Evolutionary conservation across 2,797 vertebrate genomes (phyloP).

Genomic region (Eremophila alpestris): DNA sequence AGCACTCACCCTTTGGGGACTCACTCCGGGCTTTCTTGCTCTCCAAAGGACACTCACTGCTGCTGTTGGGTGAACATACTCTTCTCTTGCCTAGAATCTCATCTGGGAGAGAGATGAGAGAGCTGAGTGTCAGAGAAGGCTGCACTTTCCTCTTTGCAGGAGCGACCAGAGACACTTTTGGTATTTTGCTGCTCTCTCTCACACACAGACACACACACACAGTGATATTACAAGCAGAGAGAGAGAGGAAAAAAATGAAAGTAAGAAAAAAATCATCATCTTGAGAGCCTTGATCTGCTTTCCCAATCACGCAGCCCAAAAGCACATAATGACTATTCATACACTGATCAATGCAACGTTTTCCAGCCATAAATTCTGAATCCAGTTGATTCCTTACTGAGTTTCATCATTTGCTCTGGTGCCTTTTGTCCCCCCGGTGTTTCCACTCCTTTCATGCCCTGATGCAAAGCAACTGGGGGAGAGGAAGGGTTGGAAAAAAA

Average conservation of each 20-base stretch:
- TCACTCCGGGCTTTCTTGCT: slow-evolving; percentile 94
- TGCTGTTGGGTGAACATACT: slow-evolving; percentile 90
- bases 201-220: not conserved
- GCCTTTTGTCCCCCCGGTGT: slow-evolving; percentile 65
- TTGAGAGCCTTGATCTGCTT: slow-evolving; percentile 47
- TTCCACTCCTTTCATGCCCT: slow-evolving; percentile 70
- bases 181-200: slow-evolving; percentile 29
- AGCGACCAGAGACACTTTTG: slow-evolving; percentile 41
- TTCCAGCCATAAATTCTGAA: slow-evolving; percentile 66
- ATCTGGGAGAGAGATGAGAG: slow-evolving; percentile 77
- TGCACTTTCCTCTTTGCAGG: slow-evolving; percentile 33
- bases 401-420: slow-evolving; percentile 73
- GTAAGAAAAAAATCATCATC: slow-evolving; percentile 50
- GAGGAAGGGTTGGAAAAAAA: slow-evolving; percentile 46
- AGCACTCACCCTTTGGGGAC: slow-evolving; percentile 92
- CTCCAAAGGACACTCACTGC: slow-evolving; percentile 92
- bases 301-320: slow-evolving; percentile 53
- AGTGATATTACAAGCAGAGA: not conserved
- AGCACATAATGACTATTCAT: slow-evolving; percentile 50
- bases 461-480: slow-evolving; percentile 67
- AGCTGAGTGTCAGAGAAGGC: slow-evolving; percentile 39
- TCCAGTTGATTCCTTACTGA: slow-evolving; percentile 74
- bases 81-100: slow-evolving; percentile 95
- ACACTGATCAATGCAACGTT: slow-evolving; percentile 63
- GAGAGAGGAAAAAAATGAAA: not conserved